Evolutionary conservation across 2,113 vertebrate genomes (phyloP).

Genomic region (Callopanchax toddi): DNA sequence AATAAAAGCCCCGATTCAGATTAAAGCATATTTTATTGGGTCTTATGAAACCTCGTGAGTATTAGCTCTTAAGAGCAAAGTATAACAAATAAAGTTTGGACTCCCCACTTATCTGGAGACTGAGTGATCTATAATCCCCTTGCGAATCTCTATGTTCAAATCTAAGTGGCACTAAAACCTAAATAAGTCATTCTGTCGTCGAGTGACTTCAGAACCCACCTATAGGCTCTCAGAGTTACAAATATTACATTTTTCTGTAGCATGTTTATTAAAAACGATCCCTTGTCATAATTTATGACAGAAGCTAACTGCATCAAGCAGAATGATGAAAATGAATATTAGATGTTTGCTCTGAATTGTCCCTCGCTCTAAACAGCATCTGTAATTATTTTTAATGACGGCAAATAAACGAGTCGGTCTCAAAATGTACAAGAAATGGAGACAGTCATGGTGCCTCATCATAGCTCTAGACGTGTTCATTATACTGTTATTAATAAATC

Average conservation of each 20-base stretch:
- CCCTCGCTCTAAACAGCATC: not conserved
- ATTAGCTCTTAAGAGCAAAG: too few species aligned
- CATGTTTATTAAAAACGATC: too few species aligned
- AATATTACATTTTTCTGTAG: too few species aligned
- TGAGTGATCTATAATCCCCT: too few species aligned
- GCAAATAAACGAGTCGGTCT: not conserved
- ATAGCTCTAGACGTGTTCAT: slow-evolving; percentile 1
- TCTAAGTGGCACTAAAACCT: too few species aligned
- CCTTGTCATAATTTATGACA: not conserved
- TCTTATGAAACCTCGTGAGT: too few species aligned
- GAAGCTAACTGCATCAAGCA: not conserved
- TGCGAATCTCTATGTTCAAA: too few species aligned
- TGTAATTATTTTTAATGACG: slow-evolving; percentile 10
- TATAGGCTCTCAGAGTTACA: not conserved
- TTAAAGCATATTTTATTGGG: too few species aligned
- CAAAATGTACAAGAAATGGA: slow-evolving; percentile 5
- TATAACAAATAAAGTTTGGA: too few species aligned
- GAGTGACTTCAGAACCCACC: not conserved
- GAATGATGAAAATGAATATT: slow-evolving; percentile 2
- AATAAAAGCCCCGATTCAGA: too few species aligned
- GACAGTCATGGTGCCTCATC: not conserved
- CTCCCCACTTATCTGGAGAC: too few species aligned
- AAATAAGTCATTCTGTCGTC: too few species aligned
- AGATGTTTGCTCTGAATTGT: slow-evolving; percentile 10
- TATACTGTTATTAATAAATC: not conserved